Base-by-base conservation (phyloP, 1,140 invertebrate species). In the Maconellicoccus hirsutus region DNA sequence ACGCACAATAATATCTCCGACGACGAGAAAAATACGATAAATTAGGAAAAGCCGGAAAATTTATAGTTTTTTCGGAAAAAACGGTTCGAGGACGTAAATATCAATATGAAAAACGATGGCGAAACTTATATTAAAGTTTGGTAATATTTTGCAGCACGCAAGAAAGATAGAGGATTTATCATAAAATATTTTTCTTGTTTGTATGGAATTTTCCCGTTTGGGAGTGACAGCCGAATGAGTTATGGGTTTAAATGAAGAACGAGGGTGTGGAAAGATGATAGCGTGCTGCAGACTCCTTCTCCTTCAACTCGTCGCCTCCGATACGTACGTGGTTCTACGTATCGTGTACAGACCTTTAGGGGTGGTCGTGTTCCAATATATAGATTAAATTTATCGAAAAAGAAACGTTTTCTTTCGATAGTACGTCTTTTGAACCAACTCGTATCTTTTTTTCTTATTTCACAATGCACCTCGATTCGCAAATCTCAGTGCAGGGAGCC, bases 111-210 rank as follows among this genome's bases (percentile, higher is more conserved):
- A 66, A 66, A 66, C 61, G 61, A 66, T 66, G 61, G 61, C 21
- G 61, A 66, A 66, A 66, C 61, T 66, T 66, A 66, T 66, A 66
- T 66, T 66, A 66, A 66, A 66, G 61, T 66, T 66, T 66, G 61
- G 61, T 66, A 66, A 66, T 66, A 66, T 66, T 66, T 66, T 66
- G 61, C 61, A 66, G 61, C 61, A 66, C 61, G 61, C 61, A 19
- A 66, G 61, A 66, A 66, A 66, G 61, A 66, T 66, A 66, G 61
- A 66, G 61, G 61, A 66, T 66, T 66, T 66, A 66, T 66, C 61
- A 66, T 66, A 66, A 66, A 66, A 66, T 66, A 66, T 66, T 66
- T 66, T 66, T 66, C 61, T 66, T 66, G 61, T 66, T 66, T 66
- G 61, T 66, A 66, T 66, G 61, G 61, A 66, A 66, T 66, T 66